phyloP scores from a whole-genome alignment of 2,797 vertebrate genomes.

The Siniperca obscura region DNA sequence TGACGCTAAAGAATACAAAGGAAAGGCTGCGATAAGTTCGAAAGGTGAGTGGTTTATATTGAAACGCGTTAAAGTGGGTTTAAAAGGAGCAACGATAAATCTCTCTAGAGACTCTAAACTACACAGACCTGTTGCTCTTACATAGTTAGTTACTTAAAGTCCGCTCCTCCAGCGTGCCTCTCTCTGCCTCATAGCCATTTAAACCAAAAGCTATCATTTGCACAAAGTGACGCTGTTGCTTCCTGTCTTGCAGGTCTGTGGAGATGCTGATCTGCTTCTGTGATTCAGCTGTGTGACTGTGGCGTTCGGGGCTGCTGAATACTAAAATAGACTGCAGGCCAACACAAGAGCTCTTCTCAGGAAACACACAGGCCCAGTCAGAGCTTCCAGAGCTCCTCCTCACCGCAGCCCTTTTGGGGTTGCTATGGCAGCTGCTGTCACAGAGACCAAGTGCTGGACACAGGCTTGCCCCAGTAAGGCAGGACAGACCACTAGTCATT shows the following conservation, averaged over 20 bases:
- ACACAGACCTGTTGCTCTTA: background rate
- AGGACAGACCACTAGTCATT: constrained; percentile 80
- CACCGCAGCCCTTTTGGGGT: constrained; percentile 85
- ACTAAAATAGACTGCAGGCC: constrained; percentile 48
- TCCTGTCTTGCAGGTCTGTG: constrained; percentile 66
- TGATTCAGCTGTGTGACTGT: constrained; percentile 47
- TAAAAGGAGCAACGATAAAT: no score
- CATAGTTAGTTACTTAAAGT: background rate
- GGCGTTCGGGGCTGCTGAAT: constrained; percentile 56
- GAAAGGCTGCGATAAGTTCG: no score
- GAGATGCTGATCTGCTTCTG: constrained; percentile 48
- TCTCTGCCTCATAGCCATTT: background rate
- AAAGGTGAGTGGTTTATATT: no score
- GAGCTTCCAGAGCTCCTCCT: constrained; percentile 78
- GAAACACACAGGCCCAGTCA: constrained; percentile 54
- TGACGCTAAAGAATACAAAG: no score
- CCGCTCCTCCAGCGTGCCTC: background rate
- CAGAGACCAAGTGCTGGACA: constrained; percentile 89
- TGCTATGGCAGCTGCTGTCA: constrained; percentile 95
- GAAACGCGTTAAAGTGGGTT: no score
- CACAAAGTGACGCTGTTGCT: constrained; percentile 12
- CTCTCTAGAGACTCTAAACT: no score
- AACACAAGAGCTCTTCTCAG: constrained; percentile 62
- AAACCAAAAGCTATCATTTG: background rate
- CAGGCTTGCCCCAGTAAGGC: constrained; percentile 88